phyloP scores from a whole-genome alignment of 2,797 vertebrate species.

The Eidolon dupreanum region DNA sequence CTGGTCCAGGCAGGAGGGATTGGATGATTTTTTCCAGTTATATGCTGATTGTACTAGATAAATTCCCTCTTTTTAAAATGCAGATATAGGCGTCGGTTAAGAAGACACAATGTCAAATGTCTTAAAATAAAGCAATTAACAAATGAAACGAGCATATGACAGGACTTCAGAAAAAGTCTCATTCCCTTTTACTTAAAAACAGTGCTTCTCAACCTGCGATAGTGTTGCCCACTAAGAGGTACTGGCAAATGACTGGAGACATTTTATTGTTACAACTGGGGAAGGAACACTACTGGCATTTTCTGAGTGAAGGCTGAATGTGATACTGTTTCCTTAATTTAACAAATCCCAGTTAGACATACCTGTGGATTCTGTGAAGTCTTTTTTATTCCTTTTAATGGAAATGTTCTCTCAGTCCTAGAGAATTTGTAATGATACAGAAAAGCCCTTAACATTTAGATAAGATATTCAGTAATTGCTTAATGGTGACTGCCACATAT shows the following conservation, averaged over 20 bases:
- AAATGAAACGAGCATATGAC: background rate
- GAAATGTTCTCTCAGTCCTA: background rate
- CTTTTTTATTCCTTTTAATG: background rate
- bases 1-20: background rate
- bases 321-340: background rate
- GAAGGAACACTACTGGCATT: background rate
- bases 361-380: background rate
- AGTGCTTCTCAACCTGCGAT: fast-evolving
- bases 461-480: slow-evolving; percentile 21
- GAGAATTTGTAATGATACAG: background rate
- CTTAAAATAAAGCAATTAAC: background rate
- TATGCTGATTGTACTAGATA: background rate
- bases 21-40: background rate
- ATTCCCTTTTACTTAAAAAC: background rate
- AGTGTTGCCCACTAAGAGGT: background rate
- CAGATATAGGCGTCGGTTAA: background rate
- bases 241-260: background rate
- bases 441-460: slow-evolving; percentile 67
- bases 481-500: background rate
- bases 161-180: background rate
- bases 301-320: background rate
- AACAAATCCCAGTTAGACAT: background rate
- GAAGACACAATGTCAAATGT: background rate
- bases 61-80: background rate
- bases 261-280: background rate